phyloP scores from a whole-genome alignment of 2,888 invertebrate genomes.

The Alviniconcha strummeri region DNA sequence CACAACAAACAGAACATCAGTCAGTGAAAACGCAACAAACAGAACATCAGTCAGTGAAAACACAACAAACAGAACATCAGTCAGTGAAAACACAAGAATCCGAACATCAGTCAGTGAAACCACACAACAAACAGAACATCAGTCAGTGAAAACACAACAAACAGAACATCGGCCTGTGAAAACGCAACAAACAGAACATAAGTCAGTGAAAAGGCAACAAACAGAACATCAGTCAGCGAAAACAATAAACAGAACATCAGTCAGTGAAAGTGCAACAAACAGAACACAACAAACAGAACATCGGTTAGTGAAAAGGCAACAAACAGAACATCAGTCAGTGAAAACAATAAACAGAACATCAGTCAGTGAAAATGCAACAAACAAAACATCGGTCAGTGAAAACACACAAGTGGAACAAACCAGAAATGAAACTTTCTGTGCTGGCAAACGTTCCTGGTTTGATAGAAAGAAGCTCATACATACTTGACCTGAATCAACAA shows the following conservation, averaged over 20 bases:
- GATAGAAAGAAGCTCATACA: too few relatives aligned
- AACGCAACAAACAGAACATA: slow-evolving; percentile 3
- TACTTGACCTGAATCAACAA: too few relatives aligned
- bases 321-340: background rate
- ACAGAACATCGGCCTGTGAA: too few relatives aligned
- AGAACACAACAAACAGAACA: background rate
- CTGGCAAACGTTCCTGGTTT: too few relatives aligned
- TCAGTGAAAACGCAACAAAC: too few relatives aligned
- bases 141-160: background rate
- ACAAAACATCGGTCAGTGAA: too few relatives aligned
- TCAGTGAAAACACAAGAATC: too few relatives aligned
- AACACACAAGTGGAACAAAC: slow-evolving; percentile 1
- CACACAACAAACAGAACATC: background rate
- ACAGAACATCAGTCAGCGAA: background rate
- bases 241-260: too few relatives aligned
- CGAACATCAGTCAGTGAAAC: background rate
- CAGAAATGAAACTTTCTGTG: too few relatives aligned
- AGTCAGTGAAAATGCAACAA: background rate
- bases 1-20: too few relatives aligned
- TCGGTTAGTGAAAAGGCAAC: too few relatives aligned
- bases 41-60: slow-evolving; percentile 37
- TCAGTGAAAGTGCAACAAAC: background rate
- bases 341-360: background rate
- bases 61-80: background rate
- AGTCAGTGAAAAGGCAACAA: slow-evolving; percentile 35